A percentile compares a stretch with the other conserved stretches of the same genome.
phyloP scores from a whole-genome alignment of 2,113 vertebrate genomes.

The Ahaetulla prasina region DNA sequence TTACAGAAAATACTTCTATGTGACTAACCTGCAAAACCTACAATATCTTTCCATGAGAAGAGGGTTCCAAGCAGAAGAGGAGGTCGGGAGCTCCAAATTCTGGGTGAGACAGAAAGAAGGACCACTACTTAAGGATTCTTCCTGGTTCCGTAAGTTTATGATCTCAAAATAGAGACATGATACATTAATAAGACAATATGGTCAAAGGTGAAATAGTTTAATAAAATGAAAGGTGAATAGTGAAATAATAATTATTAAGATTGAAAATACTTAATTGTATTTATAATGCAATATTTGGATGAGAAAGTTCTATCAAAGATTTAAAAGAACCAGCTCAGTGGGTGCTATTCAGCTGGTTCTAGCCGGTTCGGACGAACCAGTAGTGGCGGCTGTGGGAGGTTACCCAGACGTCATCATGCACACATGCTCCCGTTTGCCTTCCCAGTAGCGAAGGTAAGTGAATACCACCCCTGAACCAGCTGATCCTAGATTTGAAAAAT shows the following conservation, averaged over 20 bases:
- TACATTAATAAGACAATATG: not conserved
- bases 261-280: not conserved
- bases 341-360: too few relatives aligned
- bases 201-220: not conserved
- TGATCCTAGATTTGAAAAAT: not conserved
- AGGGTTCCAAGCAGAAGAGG: not conserved
- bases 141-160: not conserved
- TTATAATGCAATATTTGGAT: not conserved
- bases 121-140: not conserved
- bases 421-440: too few relatives aligned
- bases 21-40: not conserved
- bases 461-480: not conserved
- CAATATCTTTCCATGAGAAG: not conserved
- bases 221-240: not conserved
- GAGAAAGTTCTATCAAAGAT: not conserved
- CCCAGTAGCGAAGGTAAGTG: too few relatives aligned
- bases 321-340: not conserved
- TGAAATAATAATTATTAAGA: not conserved
- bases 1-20: not conserved
- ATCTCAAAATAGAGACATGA: not conserved
- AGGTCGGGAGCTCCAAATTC: not conserved
- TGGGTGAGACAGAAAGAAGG: not conserved
- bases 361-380: too few relatives aligned
- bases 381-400: too few relatives aligned
- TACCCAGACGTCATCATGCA: too few relatives aligned